A percentile compares a stretch with the other conserved stretches of the same genome.
These are phyloP conservation scores for Drosophila biarmipes DNA, from an alignment of 1,140 invertebrate genomes.

Conservation along the genomic window DNA sequence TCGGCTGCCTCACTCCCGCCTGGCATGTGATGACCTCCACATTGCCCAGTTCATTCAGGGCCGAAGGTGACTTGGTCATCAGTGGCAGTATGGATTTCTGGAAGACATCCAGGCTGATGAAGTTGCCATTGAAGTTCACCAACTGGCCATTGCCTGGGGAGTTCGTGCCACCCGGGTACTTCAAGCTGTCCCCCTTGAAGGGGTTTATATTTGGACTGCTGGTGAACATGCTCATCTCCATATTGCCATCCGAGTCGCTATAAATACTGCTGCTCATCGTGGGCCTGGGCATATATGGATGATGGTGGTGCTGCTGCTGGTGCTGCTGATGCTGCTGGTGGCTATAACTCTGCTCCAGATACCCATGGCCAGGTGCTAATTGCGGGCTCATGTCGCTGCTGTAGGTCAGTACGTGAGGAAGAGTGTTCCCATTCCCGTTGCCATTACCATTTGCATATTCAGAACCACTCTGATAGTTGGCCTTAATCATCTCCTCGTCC, in stretches of 20 bases:
- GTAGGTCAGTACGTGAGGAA: conserved; percentile 74
- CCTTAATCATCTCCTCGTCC: conserved; percentile 64
- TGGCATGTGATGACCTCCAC: conserved; percentile 85
- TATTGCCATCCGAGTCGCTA: conserved; percentile 58
- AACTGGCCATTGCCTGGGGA: conserved; percentile 46
- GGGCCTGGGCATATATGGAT: conserved; percentile 50
- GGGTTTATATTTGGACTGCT: conserved; percentile 21
- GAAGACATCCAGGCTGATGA: conserved; percentile 78
- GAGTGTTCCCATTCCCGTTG: conserved; percentile 45
- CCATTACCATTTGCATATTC: background rate
- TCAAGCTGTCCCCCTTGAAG: conserved; percentile 18
- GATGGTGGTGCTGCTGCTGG: conserved; percentile 34
- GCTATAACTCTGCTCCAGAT: conserved; percentile 60
- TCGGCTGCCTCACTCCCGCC: conserved; percentile 84
- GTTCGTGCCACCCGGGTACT: conserved; percentile 14
- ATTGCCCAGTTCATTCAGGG: conserved; percentile 57
- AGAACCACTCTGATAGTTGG: conserved; percentile 40
- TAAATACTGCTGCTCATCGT: conserved; percentile 65
- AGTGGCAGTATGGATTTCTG: conserved; percentile 77
- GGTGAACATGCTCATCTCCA: conserved; percentile 64
- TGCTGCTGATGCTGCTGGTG: conserved; percentile 45
- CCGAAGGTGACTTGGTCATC: conserved; percentile 48
- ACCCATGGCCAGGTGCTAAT: conserved; percentile 69
- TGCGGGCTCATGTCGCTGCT: conserved; percentile 72
- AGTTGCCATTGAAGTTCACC: conserved; percentile 79